Evolutionary conservation across 2,797 vertebrate species (phyloP).

Genomic region (Sebastes steindachneri): DNA sequence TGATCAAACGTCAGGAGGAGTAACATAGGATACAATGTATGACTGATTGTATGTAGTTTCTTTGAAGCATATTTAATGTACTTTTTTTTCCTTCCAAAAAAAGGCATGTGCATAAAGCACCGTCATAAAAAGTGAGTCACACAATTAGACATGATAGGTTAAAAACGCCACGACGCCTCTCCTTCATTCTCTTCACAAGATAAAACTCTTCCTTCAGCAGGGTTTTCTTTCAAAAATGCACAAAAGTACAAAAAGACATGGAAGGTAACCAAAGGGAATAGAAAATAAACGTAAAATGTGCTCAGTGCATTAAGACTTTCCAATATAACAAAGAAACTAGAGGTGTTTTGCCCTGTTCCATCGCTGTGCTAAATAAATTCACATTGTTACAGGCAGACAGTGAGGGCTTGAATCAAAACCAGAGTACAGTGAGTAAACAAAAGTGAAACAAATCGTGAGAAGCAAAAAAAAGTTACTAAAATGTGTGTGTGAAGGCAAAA

Average conservation of each 20-base stretch:
- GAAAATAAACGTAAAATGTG: conserved; percentile 74
- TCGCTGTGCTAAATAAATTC: conserved; percentile 77
- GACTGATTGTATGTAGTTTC: conserved; percentile 76
- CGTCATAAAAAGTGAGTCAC: conserved; percentile 76
- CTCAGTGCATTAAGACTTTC: conserved; percentile 84
- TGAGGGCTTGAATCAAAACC: conserved; percentile 62
- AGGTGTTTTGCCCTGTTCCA: conserved; percentile 65
- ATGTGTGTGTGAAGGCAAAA: conserved; percentile 45
- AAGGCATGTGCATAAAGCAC: conserved; percentile 79
- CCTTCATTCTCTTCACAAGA: conserved; percentile 74
- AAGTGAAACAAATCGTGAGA: conserved; percentile 39
- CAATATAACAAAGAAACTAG: conserved; percentile 63
- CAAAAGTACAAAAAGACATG: conserved; percentile 76
- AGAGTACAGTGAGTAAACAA: conserved; percentile 74
- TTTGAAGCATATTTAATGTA: conserved; percentile 69
- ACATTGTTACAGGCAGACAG: conserved; percentile 81
- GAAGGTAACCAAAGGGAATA: conserved; percentile 68
- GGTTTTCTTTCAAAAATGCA: conserved; percentile 68
- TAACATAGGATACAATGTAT: conserved; percentile 71
- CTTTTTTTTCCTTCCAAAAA: conserved; percentile 71
- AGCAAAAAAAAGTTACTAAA: conserved; percentile 7
- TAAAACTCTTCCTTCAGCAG: conserved; percentile 79
- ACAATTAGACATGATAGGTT: conserved; percentile 70
- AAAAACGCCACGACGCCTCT: conserved; percentile 64
- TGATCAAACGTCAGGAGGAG: conserved; percentile 66